Conservation (phyloP, 2,113 vertebrate species). For the Pluvianellus socialis region DNA sequence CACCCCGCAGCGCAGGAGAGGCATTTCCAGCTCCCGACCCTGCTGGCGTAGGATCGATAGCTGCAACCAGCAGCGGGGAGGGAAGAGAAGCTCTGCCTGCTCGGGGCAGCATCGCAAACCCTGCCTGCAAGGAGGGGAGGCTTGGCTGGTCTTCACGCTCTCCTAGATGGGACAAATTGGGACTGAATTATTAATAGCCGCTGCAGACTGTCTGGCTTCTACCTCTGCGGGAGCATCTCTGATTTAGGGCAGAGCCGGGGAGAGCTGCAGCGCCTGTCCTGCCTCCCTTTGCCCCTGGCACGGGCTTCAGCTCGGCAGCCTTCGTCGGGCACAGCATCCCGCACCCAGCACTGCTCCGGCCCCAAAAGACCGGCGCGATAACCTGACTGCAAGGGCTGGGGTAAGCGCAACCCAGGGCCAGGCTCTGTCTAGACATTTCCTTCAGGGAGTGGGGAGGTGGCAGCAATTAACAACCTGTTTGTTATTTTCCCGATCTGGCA, state of each 20-base stretch:
- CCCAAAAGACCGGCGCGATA: neutral
- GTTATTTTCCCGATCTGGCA: constrained; percentile 28
- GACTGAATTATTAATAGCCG: constrained; percentile 73
- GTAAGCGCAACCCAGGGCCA: neutral
- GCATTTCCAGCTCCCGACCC: neutral
- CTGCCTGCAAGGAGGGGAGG: neutral
- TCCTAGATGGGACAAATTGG: constrained; percentile 57
- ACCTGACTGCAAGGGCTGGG: neutral
- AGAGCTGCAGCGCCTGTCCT: neutral
- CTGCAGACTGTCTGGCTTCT: constrained; percentile 67
- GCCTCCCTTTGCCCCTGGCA: neutral
- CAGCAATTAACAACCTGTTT: constrained; percentile 37
- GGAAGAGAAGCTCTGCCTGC: neutral
- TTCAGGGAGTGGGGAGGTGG: neutral
- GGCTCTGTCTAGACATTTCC: constrained; percentile 24
- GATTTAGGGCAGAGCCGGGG: constrained; percentile 13
- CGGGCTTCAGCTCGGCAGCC: neutral
- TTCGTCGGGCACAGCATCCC: neutral
- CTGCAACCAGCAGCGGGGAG: neutral
- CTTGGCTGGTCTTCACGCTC: neutral
- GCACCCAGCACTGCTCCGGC: neutral
- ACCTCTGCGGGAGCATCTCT: constrained; percentile 3
- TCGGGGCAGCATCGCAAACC: neutral
- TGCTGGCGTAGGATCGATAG: neutral
- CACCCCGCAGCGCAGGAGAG: neutral